Evolutionary conservation across 2,113 vertebrate species (phyloP).

Genomic region (Ptychochromis oligacanthus): DNA sequence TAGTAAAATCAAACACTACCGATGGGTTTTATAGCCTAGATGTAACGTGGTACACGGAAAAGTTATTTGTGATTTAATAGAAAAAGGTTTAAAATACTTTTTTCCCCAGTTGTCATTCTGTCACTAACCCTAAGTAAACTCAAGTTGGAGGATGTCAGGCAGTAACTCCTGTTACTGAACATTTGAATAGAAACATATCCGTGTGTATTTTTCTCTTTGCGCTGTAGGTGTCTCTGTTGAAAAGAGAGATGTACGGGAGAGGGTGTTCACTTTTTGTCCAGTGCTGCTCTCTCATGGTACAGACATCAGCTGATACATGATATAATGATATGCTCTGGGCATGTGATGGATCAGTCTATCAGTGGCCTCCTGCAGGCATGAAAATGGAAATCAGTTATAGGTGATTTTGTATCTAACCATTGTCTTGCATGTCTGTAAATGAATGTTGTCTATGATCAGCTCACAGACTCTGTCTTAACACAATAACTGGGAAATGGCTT

Average conservation of each 20-base stretch:
- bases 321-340: slow-evolving; percentile 28
- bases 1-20: not conserved
- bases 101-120: not conserved
- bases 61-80: not conserved
- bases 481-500: slow-evolving; percentile 2
- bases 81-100: not conserved
- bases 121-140: not conserved
- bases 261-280: slow-evolving; percentile 75
- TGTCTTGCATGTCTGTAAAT: slow-evolving; percentile 67
- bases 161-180: slow-evolving; percentile 9
- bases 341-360: slow-evolving; percentile 32
- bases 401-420: slow-evolving; percentile 67
- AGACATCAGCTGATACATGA: slow-evolving; percentile 46
- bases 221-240: slow-evolving; percentile 79
- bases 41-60: not conserved
- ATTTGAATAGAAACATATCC: slow-evolving; percentile 56
- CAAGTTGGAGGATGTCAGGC: slow-evolving; percentile 20
- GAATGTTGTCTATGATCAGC: slow-evolving; percentile 43
- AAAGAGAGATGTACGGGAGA: slow-evolving; percentile 78
- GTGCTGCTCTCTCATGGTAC: slow-evolving; percentile 73
- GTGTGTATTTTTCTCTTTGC: slow-evolving; percentile 73
- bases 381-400: slow-evolving; percentile 24
- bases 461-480: slow-evolving; percentile 19
- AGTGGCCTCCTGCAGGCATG: slow-evolving; percentile 1
- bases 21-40: not conserved